phyloP scores from a whole-genome alignment of 2,888 invertebrate genomes.

The Tanytarsus gracilentus region DNA sequence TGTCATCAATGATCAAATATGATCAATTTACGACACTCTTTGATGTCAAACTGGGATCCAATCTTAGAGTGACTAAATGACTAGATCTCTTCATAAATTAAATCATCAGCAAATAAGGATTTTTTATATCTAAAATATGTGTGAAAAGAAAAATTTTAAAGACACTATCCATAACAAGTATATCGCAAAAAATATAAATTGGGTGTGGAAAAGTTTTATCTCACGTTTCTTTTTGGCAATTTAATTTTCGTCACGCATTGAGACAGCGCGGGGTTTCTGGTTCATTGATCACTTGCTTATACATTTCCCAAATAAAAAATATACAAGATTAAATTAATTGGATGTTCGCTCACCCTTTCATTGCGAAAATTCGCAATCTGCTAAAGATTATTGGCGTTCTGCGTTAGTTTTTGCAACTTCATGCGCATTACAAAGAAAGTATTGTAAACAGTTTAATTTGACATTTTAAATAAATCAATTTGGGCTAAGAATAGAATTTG shows the following conservation, averaged over 20 bases:
- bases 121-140: too few species aligned
- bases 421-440: neutral
- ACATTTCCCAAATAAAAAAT: neutral
- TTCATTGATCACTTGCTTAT: neutral
- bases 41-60: too few species aligned
- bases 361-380: neutral
- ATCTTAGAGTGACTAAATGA: too few species aligned
- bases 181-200: neutral
- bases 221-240: slow-evolving; percentile 18
- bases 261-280: neutral
- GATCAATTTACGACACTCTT: too few species aligned
- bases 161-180: neutral
- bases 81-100: too few species aligned
- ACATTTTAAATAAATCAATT: too few species aligned
- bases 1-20: too few species aligned
- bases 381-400: neutral
- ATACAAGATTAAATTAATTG: neutral
- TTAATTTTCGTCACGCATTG: slow-evolving; percentile 13
- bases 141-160: neutral
- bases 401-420: neutral
- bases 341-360: neutral
- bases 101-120: too few species aligned
- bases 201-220: slow-evolving; percentile 24
- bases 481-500: too few species aligned
- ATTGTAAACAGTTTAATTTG: too few species aligned